Conservation (phyloP, 2,113 vertebrate species). For the Tamias sibiricus region DNA sequence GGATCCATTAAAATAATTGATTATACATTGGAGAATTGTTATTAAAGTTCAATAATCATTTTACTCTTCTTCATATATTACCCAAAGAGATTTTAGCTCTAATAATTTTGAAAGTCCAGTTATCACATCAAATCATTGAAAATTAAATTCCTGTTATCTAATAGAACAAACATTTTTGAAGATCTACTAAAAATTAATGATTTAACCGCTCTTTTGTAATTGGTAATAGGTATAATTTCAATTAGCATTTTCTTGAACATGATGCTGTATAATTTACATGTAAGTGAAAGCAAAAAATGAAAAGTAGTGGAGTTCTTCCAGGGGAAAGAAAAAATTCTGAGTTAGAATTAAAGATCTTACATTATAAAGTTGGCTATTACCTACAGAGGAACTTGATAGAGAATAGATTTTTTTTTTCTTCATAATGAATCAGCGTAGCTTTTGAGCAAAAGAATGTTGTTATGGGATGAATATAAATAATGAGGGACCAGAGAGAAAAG, state of each 20-base stretch:
- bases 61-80: background rate
- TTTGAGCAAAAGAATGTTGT: slow-evolving; percentile 36
- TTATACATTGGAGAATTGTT: background rate
- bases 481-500: slow-evolving; percentile 27
- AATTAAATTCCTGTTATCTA: background rate
- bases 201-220: background rate
- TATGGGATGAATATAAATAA: slow-evolving; percentile 37
- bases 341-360: background rate
- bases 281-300: background rate
- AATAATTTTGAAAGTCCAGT: slow-evolving; percentile 14
- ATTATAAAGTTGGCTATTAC: background rate
- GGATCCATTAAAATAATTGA: slow-evolving; percentile 12
- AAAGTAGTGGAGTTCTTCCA: background rate
- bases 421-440: slow-evolving; percentile 5
- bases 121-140: background rate
- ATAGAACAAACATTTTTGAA: slow-evolving; percentile 13
- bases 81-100: background rate
- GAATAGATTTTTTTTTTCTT: background rate
- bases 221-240: background rate
- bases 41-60: slow-evolving; percentile 25
- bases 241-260: background rate
- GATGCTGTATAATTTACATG: background rate
- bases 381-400: background rate
- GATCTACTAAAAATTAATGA: background rate
- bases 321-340: background rate